Base-by-base conservation (phyloP, 2,113 vertebrate species). In the Cisticola juncidis region DNA sequence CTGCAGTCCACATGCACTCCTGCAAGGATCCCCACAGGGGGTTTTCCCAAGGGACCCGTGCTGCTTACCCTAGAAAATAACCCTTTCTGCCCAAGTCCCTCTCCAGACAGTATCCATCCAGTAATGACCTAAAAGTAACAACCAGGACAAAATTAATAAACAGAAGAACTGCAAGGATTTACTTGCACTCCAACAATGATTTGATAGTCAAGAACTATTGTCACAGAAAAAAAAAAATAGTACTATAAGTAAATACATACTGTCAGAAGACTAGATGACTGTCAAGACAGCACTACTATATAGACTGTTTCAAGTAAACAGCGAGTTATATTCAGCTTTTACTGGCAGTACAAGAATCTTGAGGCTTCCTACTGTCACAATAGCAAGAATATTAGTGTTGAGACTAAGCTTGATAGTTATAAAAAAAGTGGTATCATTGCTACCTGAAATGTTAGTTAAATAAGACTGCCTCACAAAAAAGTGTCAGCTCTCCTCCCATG, bases 21-120 rank as follows among this genome's bases (percentile, higher is more conserved):
- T 8, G 11, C 17, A 29, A 14, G 28, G 12, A 83, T 5, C 0
- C 15, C 2, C 1, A 6, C 5, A 28, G 9, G 9, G 8, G 2
- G 7, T 24, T 65, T 21, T 64, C 14, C 38, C 21, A 50, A 24
- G 29, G 5, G 20, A 81, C 12, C 24, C 21, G 11, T 3, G 24
- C 16, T 50, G 24, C 25, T 35, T 54, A 36, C 4, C 7, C 25
- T 35, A 69, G 64, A 69, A 88, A 90, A 73, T 1, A 94, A 56
- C 54, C 8, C 10, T 90, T 53, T n/a, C 23, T 61, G 51, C 33
- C 21, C 23, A 74, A 61, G 47, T 35, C 8, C 33, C 50, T 69
- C 65, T 38, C 18, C n/a, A 70, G 45, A 23, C 2, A 65, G 47
- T 6, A 47, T 35, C 50, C n/a, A 21, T 12, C 13, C 15, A 56